A percentile compares a stretch with the other conserved stretches of the same genome.
These are phyloP conservation scores for Microhierax caerulescens DNA, from an alignment of 2,797 vertebrate species.

Conservation along the genomic window DNA sequence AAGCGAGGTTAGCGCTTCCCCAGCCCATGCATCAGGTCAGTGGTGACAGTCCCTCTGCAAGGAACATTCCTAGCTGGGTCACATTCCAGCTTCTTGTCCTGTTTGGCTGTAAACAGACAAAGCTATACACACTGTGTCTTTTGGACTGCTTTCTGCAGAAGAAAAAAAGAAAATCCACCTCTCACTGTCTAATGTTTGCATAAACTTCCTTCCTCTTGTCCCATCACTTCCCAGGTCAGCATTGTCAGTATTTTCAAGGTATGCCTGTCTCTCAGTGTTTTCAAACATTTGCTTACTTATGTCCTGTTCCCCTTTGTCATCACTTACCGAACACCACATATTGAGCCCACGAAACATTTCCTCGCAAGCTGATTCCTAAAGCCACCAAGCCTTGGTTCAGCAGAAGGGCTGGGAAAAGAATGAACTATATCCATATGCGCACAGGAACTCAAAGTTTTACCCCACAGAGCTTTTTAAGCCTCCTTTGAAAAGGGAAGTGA, in stretches of 20 bases:
- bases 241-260: background rate
- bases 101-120: background rate
- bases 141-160: background rate
- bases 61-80: background rate
- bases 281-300: background rate
- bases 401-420: background rate
- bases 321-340: background rate
- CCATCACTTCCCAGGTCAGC: background rate
- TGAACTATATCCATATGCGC: background rate
- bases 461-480: background rate
- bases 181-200: background rate
- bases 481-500: constrained; percentile 10
- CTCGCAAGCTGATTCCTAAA: background rate
- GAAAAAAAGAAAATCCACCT: background rate
- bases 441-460: background rate
- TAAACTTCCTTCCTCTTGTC: background rate
- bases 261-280: background rate
- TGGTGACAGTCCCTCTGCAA: background rate
- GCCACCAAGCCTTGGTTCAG: background rate
- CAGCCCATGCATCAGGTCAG: background rate
- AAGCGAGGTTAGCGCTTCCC: background rate
- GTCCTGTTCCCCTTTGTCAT: background rate
- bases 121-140: accelerated
- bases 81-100: background rate
- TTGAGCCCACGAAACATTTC: background rate